Percentiles rank a stretch among this genome's conserved stretches.
Conservation (phyloP, 2,888 invertebrate species). For the Campopleginae sp. region DNA sequence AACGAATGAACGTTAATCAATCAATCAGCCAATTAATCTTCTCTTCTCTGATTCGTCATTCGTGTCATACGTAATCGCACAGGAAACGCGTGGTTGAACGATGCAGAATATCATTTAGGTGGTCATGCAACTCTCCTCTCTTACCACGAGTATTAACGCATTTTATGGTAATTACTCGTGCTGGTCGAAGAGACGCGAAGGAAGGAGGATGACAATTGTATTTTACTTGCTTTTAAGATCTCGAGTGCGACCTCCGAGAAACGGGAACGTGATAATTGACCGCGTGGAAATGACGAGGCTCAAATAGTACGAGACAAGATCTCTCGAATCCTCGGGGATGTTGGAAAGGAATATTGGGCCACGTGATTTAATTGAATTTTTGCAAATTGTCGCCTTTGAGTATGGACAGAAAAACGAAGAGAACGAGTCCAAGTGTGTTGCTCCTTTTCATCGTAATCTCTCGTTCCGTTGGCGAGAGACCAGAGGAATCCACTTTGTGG, state of each 20-base stretch:
- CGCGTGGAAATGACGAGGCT: slow-evolving; percentile 75
- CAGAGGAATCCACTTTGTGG: slow-evolving; percentile 60
- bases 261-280: slow-evolving; percentile 74
- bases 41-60: not conserved
- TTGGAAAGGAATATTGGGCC: not conserved
- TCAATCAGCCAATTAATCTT: not conserved
- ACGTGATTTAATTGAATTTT: not conserved
- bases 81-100: not conserved
- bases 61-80: not conserved
- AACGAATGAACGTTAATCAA: not conserved
- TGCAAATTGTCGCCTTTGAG: not conserved
- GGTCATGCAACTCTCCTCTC: not conserved
- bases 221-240: slow-evolving; percentile 16
- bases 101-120: not conserved
- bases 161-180: slow-evolving; percentile 36
- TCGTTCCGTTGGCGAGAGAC: slow-evolving; percentile 50
- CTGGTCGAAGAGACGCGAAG: not conserved
- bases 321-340: slow-evolving; percentile 4
- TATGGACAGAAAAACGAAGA: not conserved
- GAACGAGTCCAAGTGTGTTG: slow-evolving; percentile 40
- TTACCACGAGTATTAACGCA: not conserved
- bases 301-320: slow-evolving; percentile 40
- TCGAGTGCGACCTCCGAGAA: slow-evolving; percentile 57
- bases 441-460: slow-evolving; percentile 42
- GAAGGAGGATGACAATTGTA: slow-evolving; percentile 25